phyloP scores from a whole-genome alignment of 2,888 invertebrate genomes.

The Hypolimnas misippus region DNA sequence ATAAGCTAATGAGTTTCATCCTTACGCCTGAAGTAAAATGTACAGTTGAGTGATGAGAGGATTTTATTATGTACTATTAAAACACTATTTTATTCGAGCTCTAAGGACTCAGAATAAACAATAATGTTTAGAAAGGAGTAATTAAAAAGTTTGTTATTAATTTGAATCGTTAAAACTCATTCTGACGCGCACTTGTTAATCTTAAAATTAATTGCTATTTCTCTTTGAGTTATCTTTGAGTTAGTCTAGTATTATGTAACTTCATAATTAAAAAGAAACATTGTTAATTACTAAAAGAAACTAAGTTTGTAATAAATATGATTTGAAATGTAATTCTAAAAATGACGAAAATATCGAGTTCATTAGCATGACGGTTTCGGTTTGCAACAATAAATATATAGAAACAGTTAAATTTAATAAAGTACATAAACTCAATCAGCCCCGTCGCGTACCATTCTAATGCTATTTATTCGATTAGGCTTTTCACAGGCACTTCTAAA shows the following conservation, averaged over 20 bases:
- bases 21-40: too few relatives aligned
- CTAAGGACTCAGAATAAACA: background rate
- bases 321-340: background rate
- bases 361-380: background rate
- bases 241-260: background rate
- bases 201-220: too few relatives aligned
- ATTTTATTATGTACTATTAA: too few relatives aligned
- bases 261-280: background rate
- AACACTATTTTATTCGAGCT: background rate
- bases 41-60: too few relatives aligned
- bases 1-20: background rate
- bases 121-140: too few relatives aligned
- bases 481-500: constrained; percentile 6
- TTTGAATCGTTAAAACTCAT: too few relatives aligned
- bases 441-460: background rate
- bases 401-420: background rate
- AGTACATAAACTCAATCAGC: background rate
- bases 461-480: constrained; percentile 6
- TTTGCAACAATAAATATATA: background rate
- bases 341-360: background rate
- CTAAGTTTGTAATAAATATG: background rate
- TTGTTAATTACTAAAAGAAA: background rate
- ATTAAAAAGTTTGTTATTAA: too few relatives aligned
- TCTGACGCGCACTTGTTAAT: too few relatives aligned
- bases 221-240: too few relatives aligned